Conservation (phyloP, 2,888 invertebrate species). For the Catocala sponsa region DNA sequence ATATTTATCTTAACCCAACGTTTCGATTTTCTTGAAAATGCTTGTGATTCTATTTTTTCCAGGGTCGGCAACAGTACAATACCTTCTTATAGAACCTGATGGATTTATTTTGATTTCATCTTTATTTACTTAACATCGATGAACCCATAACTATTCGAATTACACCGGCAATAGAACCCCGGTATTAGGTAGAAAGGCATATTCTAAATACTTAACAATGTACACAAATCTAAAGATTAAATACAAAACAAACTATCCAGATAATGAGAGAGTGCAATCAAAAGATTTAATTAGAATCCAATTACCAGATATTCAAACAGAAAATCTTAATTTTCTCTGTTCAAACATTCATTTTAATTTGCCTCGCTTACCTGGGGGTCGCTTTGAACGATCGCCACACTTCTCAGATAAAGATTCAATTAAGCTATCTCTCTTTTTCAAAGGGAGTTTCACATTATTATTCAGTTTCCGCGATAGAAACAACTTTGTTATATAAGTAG, state of each 20-base stretch:
- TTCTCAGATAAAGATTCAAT: neutral
- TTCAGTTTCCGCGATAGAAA: neutral
- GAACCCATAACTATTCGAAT: too few species aligned
- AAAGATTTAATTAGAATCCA: conserved; percentile 7
- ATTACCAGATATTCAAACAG: conserved; percentile 8
- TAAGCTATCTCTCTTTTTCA: neutral
- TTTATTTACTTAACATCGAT: too few species aligned
- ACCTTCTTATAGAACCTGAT: too few species aligned
- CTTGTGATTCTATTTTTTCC: too few species aligned
- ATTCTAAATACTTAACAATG: too few species aligned
- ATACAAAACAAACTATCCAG: neutral
- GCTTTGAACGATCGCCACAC: neutral
- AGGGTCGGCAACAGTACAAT: too few species aligned
- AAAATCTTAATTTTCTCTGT: conserved; percentile 24
- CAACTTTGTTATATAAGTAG: too few species aligned
- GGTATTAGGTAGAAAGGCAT: too few species aligned
- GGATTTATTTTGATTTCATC: too few species aligned
- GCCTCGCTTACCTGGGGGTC: neutral
- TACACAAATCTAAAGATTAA: neutral
- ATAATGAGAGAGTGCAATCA: neutral
- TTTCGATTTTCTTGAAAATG: too few species aligned
- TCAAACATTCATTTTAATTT: conserved; percentile 37
- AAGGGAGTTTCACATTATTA: neutral
- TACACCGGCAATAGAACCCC: too few species aligned
- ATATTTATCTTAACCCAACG: too few species aligned